These are phyloP conservation scores for Drosophila flavopinicola DNA, from an alignment of 2,888 invertebrate species.

Conservation along the genomic window DNA sequence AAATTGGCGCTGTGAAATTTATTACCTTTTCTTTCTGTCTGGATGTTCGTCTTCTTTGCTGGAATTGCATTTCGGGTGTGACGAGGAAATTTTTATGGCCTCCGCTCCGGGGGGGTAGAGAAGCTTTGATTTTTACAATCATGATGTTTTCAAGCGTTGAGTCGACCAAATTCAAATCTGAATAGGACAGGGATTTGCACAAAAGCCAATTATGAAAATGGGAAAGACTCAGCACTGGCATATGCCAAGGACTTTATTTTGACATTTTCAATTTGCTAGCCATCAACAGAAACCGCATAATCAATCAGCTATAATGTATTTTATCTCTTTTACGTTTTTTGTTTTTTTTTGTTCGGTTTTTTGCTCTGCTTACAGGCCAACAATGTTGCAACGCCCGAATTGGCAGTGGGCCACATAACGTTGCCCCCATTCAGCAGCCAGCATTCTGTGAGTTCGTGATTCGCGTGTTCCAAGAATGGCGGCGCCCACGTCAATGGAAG, in stretches of 20 bases:
- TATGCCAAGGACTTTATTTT: conserved; percentile 36
- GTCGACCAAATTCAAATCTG: conserved; percentile 45
- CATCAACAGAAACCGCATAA: conserved; percentile 43
- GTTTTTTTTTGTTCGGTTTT: neutral
- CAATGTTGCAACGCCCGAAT: conserved; percentile 44
- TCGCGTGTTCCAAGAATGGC: conserved; percentile 46
- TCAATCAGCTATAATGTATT: conserved; percentile 49
- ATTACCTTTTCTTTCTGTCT: conserved; percentile 67
- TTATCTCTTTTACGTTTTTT: conserved; percentile 1
- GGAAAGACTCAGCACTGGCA: conserved; percentile 15
- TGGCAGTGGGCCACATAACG: conserved; percentile 57
- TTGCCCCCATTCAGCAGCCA: conserved; percentile 17
- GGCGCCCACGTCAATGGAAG: conserved; percentile 59
- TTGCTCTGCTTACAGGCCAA: conserved; percentile 40
- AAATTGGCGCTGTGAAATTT: conserved; percentile 69
- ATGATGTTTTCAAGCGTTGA: conserved; percentile 30
- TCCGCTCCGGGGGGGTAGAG: conserved; percentile 1
- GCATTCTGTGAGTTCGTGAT: conserved; percentile 17
- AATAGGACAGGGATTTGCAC: conserved; percentile 43
- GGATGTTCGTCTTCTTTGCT: conserved; percentile 28
- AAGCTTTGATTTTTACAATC: conserved; percentile 52
- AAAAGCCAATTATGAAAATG: conserved; percentile 57
- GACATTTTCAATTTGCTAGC: conserved; percentile 48
- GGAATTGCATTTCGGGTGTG: conserved; percentile 37
- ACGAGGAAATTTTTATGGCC: conserved; percentile 40